These are phyloP conservation scores for Stenchaetothrips biformis DNA, from an alignment of 2,888 invertebrate species.

Conservation along the genomic window DNA sequence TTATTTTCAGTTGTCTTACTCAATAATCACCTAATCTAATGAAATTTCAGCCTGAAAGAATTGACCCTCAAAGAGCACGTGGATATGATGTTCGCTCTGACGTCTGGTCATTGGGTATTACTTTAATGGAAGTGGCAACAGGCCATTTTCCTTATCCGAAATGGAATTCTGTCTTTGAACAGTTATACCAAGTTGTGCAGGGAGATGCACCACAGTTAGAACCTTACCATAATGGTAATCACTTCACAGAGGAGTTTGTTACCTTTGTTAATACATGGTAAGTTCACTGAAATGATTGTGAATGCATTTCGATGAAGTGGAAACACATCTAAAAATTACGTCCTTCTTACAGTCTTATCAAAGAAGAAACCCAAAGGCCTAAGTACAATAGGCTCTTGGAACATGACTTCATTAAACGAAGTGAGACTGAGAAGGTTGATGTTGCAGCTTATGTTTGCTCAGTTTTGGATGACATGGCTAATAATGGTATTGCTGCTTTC, in stretches of 20 bases:
- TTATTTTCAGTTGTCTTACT: slow-evolving; percentile 27
- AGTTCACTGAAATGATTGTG: slow-evolving; percentile 42
- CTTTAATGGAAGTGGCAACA: slow-evolving; percentile 94
- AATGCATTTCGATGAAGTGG: slow-evolving; percentile 34
- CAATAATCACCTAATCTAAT: slow-evolving; percentile 33
- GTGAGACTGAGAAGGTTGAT: slow-evolving; percentile 73
- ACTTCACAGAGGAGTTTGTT: slow-evolving; percentile 86
- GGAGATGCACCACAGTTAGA: slow-evolving; percentile 89
- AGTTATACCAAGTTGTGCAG: slow-evolving; percentile 92
- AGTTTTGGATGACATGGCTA: slow-evolving; percentile 82
- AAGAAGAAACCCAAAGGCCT: slow-evolving; percentile 90
- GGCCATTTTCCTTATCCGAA: slow-evolving; percentile 95
- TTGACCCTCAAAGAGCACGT: slow-evolving; percentile 85
- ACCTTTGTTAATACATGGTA: slow-evolving; percentile 97
- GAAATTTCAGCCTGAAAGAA: slow-evolving; percentile 81
- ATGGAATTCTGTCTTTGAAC: slow-evolving; percentile 98
- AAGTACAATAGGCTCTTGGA: slow-evolving; percentile 91
- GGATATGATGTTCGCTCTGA: slow-evolving; percentile 94
- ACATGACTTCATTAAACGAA: slow-evolving; percentile 78
- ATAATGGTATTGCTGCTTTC: slow-evolving; percentile 74
- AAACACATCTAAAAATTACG: slow-evolving; percentile 27
- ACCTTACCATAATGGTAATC: slow-evolving; percentile 66
- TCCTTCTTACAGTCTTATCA: slow-evolving; percentile 74
- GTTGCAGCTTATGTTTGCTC: slow-evolving; percentile 81
- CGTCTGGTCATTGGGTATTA: slow-evolving; percentile 99